phyloP scores from a whole-genome alignment of 1,140 invertebrate species.

The Calosoma granatense region DNA sequence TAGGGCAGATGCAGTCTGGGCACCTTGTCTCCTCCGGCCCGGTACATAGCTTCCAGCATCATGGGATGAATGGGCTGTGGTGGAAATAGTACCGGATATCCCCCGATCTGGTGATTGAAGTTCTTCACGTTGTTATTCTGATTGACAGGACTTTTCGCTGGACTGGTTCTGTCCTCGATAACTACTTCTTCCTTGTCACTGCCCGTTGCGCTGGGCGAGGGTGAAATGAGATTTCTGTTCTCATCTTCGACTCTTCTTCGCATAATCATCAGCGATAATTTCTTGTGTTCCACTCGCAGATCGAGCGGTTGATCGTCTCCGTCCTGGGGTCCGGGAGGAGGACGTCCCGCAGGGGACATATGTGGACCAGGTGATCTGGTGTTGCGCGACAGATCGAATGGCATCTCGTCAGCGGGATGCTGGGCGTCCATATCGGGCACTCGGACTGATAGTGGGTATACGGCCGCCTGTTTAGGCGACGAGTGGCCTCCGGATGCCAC shows the following conservation, averaged over 20 bases:
- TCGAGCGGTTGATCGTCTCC: constrained; percentile 68
- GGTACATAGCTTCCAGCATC: constrained; percentile 60
- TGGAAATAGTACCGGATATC: constrained; percentile 46
- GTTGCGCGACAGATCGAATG: constrained; percentile 47
- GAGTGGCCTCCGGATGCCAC: constrained; percentile 41
- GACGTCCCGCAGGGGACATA: constrained; percentile 42
- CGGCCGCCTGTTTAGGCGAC: constrained; percentile 60
- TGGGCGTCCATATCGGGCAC: constrained; percentile 29
- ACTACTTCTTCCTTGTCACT: constrained; percentile 30
- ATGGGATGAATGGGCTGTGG: constrained; percentile 53
- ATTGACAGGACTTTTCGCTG: constrained; percentile 19
- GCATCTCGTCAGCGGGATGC: constrained; percentile 26
- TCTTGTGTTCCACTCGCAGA: constrained; percentile 71
- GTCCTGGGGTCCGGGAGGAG: constrained; percentile 35
- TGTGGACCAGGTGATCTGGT: constrained; percentile 36
- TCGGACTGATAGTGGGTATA: constrained; percentile 52
- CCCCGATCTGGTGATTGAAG: constrained; percentile 28
- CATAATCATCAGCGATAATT: constrained; percentile 35
- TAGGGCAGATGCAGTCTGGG: constrained; percentile 39
- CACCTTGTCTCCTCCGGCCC: constrained; percentile 40
- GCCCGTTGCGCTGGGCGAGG: constrained; percentile 36
- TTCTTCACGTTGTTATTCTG: constrained; percentile 21
- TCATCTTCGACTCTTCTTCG: constrained; percentile 50
- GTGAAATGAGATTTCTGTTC: constrained; percentile 59
- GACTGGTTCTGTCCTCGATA: constrained; percentile 20